These are phyloP conservation scores for Chymomyza amoena DNA, from an alignment of 2,888 invertebrate genomes.

Conservation along the genomic window DNA sequence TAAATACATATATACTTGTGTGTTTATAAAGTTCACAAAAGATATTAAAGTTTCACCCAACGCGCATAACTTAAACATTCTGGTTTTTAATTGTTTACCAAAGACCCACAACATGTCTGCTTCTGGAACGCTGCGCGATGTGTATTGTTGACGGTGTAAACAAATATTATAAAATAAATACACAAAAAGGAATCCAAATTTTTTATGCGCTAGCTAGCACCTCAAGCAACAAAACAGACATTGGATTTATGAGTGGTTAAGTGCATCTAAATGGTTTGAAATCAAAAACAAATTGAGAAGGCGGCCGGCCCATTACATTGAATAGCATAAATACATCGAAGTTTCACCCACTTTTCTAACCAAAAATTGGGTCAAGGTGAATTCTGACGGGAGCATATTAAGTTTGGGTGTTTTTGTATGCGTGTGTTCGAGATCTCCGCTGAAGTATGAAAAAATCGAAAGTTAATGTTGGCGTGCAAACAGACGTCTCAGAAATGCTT, in stretches of 20 bases:
- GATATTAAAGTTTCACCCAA: neutral
- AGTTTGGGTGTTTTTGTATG: neutral
- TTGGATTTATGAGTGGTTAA: too few species aligned
- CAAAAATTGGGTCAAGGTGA: constrained; percentile 50
- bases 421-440: neutral
- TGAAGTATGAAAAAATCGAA: constrained; percentile 52
- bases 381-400: neutral
- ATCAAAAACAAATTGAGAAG: neutral
- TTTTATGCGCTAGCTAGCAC: constrained; percentile 30
- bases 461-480: constrained; percentile 77
- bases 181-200: constrained; percentile 38
- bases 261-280: constrained; percentile 59
- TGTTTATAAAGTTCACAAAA: neutral
- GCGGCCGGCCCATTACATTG: neutral
- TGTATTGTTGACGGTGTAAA: neutral
- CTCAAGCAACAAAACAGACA: constrained; percentile 39
- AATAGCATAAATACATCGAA: neutral
- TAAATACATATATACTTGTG: neutral
- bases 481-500: constrained; percentile 76
- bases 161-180: neutral
- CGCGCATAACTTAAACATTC: neutral
- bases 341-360: neutral
- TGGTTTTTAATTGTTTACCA: neutral
- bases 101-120: neutral
- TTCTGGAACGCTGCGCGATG: neutral